phyloP scores from a whole-genome alignment of 1,140 invertebrate genomes.

The Procambarus clarkii region DNA sequence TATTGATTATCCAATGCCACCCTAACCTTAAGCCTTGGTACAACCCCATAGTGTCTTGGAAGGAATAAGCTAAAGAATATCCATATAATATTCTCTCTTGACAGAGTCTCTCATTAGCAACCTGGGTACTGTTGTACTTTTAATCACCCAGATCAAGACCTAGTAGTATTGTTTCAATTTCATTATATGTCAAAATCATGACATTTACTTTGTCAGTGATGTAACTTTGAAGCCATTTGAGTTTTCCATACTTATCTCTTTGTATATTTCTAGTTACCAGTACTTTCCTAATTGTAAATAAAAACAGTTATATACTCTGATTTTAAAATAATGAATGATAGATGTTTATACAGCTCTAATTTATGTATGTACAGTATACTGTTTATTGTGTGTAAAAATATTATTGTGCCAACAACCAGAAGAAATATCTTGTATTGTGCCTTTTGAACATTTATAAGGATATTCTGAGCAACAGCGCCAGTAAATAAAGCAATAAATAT shows the following conservation, averaged over 20 bases:
- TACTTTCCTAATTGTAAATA: too few relatives aligned
- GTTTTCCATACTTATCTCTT: too few relatives aligned
- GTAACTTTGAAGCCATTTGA: too few relatives aligned
- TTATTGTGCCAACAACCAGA: neutral
- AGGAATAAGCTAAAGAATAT: neutral
- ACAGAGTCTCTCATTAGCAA: too few relatives aligned
- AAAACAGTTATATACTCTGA: too few relatives aligned
- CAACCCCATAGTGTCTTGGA: neutral
- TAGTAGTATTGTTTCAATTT: too few relatives aligned
- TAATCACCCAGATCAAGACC: too few relatives aligned
- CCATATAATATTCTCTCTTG: too few relatives aligned
- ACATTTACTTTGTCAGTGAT: too few relatives aligned
- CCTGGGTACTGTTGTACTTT: too few relatives aligned
- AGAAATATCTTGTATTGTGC: neutral
- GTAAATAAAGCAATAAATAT: constrained; percentile 1
- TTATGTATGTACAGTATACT: neutral
- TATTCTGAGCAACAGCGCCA: neutral
- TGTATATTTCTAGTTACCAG: too few relatives aligned
- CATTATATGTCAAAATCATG: too few relatives aligned
- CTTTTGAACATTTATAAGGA: neutral
- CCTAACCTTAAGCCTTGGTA: neutral
- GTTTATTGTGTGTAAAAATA: neutral
- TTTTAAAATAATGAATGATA: neutral
- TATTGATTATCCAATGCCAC: neutral
- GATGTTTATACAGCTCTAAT: neutral